phyloP scores from a whole-genome alignment of 2,113 vertebrate genomes.

The Oreochromis aureus region DNA sequence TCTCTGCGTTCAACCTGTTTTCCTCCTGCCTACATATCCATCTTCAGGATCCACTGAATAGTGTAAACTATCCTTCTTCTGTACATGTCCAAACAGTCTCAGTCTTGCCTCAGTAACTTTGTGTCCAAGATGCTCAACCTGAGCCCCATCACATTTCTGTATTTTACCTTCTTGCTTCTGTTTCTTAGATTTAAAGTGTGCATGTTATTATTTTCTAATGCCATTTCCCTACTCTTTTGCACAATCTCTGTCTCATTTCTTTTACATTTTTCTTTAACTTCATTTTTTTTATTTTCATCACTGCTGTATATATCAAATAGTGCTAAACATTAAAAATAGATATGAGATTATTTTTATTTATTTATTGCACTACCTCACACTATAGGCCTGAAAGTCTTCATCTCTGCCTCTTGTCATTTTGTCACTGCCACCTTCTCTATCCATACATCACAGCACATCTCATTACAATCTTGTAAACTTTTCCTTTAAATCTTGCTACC shows the following conservation, averaged over 20 bases:
- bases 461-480: not conserved
- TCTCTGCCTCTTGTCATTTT: not conserved
- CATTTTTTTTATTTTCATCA: not conserved
- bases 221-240: accelerated
- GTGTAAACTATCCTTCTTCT: accelerated
- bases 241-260: not conserved
- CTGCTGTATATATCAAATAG: not conserved
- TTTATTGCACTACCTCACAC: not conserved
- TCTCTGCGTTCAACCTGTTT: not conserved
- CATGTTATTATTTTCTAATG: not conserved
- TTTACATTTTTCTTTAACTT: not conserved
- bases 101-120: not conserved
- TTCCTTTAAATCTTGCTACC: not conserved
- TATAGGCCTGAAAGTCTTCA: not conserved
- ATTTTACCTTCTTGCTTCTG: not conserved
- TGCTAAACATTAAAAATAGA: not conserved
- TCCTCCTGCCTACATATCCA: not conserved
- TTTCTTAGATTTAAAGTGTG: not conserved
- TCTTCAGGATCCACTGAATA: not conserved
- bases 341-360: not conserved
- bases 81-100: not conserved
- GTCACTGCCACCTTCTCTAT: accelerated
- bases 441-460: not conserved
- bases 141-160: not conserved
- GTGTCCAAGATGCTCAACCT: not conserved